phyloP scores from a whole-genome alignment of 2,888 invertebrate species.

The Galerucella nymphaeae region DNA sequence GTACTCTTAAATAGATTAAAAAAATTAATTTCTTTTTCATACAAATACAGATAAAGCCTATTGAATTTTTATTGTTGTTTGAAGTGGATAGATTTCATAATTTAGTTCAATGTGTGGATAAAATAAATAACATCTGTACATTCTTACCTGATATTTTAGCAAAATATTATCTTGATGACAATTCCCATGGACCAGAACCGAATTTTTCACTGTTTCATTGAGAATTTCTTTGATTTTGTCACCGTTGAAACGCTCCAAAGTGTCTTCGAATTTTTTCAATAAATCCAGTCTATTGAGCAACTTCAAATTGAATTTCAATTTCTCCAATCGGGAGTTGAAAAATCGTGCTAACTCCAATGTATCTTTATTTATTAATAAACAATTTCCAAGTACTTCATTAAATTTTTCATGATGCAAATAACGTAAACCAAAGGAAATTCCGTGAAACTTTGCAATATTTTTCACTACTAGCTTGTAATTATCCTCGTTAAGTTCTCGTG shows the following conservation, averaged over 20 bases:
- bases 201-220: background rate
- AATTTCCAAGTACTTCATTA: slow-evolving; percentile 1
- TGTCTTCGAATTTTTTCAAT: background rate
- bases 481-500: background rate
- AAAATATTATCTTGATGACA: background rate
- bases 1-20: too few relatives aligned
- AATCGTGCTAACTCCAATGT: background rate
- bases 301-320: slow-evolving; percentile 15
- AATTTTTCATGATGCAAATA: background rate
- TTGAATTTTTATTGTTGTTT: too few relatives aligned
- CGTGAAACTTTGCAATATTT: slow-evolving; percentile 9
- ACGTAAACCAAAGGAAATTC: slow-evolving; percentile 3
- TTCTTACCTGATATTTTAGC: slow-evolving; percentile 5
- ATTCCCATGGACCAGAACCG: slow-evolving; percentile 10
- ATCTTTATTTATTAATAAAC: background rate
- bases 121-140: too few relatives aligned
- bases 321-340: slow-evolving; percentile 1
- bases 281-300: slow-evolving; percentile 9
- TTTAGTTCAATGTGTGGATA: too few relatives aligned
- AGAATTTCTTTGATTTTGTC: background rate
- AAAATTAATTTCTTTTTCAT: too few relatives aligned
- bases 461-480: background rate
- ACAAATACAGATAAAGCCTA: too few relatives aligned
- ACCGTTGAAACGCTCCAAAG: slow-evolving; percentile 1
- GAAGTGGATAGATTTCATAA: too few relatives aligned